Conservation (phyloP, 1,140 invertebrate genomes). For the Drosophila oshimai region DNA sequence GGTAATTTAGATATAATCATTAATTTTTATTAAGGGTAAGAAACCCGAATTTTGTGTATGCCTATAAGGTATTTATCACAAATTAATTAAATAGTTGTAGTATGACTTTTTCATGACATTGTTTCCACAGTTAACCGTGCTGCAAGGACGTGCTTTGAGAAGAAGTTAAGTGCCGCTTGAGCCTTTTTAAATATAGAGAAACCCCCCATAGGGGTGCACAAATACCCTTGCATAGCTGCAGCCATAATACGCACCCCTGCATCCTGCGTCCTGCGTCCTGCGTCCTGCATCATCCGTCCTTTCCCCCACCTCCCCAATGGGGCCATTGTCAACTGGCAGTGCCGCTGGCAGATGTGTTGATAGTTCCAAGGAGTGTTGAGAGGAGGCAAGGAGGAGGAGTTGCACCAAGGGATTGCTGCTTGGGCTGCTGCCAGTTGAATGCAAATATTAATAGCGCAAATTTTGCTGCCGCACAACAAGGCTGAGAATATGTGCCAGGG, state of each 20-base stretch:
- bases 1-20: too few relatives aligned
- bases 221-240: conserved; percentile 5
- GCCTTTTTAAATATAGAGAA: conserved; percentile 70
- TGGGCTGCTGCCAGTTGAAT: conserved; percentile 66
- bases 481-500: conserved; percentile 39
- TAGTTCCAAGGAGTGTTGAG: conserved; percentile 36
- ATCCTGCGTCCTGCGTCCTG: neutral
- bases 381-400: neutral
- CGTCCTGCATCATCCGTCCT: neutral
- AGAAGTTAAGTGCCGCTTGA: conserved; percentile 75
- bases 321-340: conserved; percentile 69
- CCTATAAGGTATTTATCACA: too few relatives aligned
- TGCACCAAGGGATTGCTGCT: neutral
- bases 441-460: conserved; percentile 79
- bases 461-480: conserved; percentile 67
- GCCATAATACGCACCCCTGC: conserved; percentile 49
- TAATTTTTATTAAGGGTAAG: too few relatives aligned
- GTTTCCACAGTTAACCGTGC: conserved; percentile 10
- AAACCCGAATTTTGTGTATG: too few relatives aligned
- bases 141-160: conserved; percentile 39
- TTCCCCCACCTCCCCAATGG: neutral
- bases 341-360: conserved; percentile 60
- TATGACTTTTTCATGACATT: neutral
- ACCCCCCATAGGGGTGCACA: conserved; percentile 8
- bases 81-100: neutral